phyloP scores from a whole-genome alignment of 2,888 invertebrate genomes.

The Meiosimyza platycephala region DNA sequence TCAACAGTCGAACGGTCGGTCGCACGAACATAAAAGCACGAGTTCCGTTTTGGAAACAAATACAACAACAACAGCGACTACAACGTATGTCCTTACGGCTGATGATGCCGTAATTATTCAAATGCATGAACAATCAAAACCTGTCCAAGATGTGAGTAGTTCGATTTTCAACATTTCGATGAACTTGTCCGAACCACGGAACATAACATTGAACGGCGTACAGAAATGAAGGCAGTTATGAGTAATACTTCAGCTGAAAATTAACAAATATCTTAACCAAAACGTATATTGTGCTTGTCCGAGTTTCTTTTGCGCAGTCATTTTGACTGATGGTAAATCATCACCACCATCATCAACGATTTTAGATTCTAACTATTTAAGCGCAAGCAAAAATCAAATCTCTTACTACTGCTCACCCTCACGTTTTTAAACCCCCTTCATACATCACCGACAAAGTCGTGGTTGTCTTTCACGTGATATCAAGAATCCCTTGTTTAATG shows the following conservation, averaged over 20 bases:
- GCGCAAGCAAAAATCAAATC: no score
- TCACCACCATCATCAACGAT: constrained; percentile 44
- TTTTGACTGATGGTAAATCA: not conserved
- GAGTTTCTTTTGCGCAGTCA: constrained; percentile 1
- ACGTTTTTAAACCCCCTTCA: not conserved
- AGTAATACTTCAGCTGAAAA: no score
- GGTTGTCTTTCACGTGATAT: constrained; percentile 17
- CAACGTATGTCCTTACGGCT: constrained; percentile 4
- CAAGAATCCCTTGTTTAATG: constrained; percentile 42
- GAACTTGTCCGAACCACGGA: not conserved
- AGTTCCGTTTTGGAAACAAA: constrained; percentile 13
- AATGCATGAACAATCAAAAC: constrained; percentile 49
- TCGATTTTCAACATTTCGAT: constrained; percentile 8
- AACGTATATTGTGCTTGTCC: no score
- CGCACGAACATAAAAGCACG: constrained; percentile 38
- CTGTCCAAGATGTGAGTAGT: constrained; percentile 38
- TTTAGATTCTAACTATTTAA: not conserved
- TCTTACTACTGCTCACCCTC: not conserved
- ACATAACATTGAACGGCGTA: not conserved
- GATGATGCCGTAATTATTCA: constrained; percentile 47
- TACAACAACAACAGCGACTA: not conserved
- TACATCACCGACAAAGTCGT: not conserved
- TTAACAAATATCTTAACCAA: no score
- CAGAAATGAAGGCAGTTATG: not conserved
- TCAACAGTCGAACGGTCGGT: constrained; percentile 28